These are phyloP conservation scores for Rhynchomys soricoides DNA, from an alignment of 2,113 vertebrate genomes.

Conservation along the genomic window DNA sequence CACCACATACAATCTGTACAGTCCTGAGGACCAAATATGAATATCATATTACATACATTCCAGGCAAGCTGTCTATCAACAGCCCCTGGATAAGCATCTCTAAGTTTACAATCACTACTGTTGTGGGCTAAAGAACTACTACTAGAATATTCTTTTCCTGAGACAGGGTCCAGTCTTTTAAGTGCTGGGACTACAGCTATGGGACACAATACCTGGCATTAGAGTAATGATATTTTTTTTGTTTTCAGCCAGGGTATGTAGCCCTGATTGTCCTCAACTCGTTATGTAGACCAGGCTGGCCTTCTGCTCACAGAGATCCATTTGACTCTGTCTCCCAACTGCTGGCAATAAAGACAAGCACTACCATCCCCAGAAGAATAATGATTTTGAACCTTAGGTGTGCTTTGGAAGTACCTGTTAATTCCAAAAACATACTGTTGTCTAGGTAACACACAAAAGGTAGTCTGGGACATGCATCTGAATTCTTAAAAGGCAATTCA, in stretches of 20 bases:
- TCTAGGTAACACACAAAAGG: conserved; percentile 1
- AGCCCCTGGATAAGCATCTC: conserved; percentile 41
- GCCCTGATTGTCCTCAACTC: background rate
- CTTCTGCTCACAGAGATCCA: background rate
- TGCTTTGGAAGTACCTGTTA: background rate
- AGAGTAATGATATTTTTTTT: background rate
- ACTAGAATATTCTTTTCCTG: background rate
- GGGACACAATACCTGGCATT: background rate
- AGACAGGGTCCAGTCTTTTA: background rate
- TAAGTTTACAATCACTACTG: background rate
- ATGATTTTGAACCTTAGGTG: conserved; percentile 7
- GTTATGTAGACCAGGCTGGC: background rate
- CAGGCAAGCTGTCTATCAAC: background rate
- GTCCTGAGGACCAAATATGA: background rate
- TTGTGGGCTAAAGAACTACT: background rate
- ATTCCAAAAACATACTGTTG: background rate
- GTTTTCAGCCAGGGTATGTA: background rate
- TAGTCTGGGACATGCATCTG: background rate
- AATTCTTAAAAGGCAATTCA: conserved; percentile 33
- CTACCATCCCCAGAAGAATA: background rate
- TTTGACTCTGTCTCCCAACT: background rate
- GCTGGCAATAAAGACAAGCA: background rate
- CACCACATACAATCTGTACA: background rate
- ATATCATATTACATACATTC: too few relatives aligned
- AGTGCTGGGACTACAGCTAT: background rate